Conservation (phyloP, 1,140 invertebrate species). For the Apolygus lucorum region DNA sequence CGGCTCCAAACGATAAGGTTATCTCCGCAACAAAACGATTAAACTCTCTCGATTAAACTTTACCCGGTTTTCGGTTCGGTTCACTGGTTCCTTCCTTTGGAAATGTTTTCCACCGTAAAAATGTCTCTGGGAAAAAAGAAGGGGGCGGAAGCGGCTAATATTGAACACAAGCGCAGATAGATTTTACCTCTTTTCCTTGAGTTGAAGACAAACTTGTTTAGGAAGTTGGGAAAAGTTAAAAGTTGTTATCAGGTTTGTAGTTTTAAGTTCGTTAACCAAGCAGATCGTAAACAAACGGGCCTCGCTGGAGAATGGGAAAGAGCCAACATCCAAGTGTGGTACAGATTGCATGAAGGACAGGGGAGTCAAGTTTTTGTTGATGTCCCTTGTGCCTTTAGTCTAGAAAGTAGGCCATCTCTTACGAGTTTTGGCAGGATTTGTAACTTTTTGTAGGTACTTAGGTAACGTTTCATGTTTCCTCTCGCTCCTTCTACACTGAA, state of each 20-base stretch:
- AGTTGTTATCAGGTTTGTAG: slow-evolving; percentile 6
- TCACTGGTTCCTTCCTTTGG: neutral
- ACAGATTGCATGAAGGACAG: no score
- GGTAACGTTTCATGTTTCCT: no score
- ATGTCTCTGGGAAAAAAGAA: neutral
- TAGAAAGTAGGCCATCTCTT: no score
- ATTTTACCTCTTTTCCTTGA: neutral
- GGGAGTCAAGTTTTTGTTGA: no score
- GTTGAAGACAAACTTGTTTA: neutral
- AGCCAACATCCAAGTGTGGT: no score
- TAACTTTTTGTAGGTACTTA: no score
- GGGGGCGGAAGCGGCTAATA: neutral
- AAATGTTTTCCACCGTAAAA: neutral
- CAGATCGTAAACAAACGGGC: slow-evolving; percentile 1
- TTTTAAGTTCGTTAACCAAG: slow-evolving; percentile 13
- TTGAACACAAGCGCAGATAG: neutral
- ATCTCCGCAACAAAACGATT: neutral
- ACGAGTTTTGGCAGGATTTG: no score
- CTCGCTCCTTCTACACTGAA: no score
- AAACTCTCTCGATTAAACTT: neutral
- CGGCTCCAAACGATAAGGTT: neutral
- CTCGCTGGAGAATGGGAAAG: neutral
- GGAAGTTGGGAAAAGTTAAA: slow-evolving; percentile 5
- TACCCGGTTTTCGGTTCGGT: neutral
- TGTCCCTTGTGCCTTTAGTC: no score